A percentile compares a stretch with the other conserved stretches of the same genome.
Evolutionary conservation across 1,140 invertebrate genomes (phyloP).

Genomic region (Pomacea maculata): DNA sequence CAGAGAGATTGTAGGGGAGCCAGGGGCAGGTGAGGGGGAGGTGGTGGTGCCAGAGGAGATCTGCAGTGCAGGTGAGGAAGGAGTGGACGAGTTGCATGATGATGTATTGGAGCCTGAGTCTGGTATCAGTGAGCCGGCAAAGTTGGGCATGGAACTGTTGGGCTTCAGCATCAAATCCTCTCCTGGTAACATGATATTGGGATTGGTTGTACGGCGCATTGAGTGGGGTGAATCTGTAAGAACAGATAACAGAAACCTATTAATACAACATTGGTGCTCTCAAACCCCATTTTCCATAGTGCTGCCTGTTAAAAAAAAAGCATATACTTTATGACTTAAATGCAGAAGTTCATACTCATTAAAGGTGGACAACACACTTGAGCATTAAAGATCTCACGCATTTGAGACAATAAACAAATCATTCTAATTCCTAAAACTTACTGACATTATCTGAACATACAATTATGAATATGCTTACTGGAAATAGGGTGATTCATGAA

Average conservation of each 20-base stretch:
- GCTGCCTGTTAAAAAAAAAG: background rate
- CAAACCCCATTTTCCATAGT: too few relatives aligned
- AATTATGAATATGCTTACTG: too few relatives aligned
- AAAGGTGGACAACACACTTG: too few relatives aligned
- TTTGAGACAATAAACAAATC: too few relatives aligned
- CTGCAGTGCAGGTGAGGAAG: slow-evolving; percentile 84
- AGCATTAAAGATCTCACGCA: too few relatives aligned
- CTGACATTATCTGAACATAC: too few relatives aligned
- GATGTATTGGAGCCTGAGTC: slow-evolving; percentile 94
- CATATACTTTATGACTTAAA: background rate
- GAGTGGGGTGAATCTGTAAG: slow-evolving; percentile 52
- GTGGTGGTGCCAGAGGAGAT: slow-evolving; percentile 41
- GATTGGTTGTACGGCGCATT: slow-evolving; percentile 30
- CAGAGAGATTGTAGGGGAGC: slow-evolving; percentile 59
- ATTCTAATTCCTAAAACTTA: too few relatives aligned
- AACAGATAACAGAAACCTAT: slow-evolving; percentile 13
- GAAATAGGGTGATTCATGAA: too few relatives aligned
- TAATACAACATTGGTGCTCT: too few relatives aligned
- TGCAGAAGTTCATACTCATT: too few relatives aligned
- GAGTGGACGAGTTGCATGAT: slow-evolving; percentile 95
- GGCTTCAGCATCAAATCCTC: slow-evolving; percentile 32
- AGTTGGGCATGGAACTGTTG: slow-evolving; percentile 39
- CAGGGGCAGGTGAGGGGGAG: slow-evolving; percentile 50
- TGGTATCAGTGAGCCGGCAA: slow-evolving; percentile 63
- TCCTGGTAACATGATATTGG: slow-evolving; percentile 27